Evolutionary conservation across 1,140 invertebrate species (phyloP).

Genomic region (Saxidomus purpurata): DNA sequence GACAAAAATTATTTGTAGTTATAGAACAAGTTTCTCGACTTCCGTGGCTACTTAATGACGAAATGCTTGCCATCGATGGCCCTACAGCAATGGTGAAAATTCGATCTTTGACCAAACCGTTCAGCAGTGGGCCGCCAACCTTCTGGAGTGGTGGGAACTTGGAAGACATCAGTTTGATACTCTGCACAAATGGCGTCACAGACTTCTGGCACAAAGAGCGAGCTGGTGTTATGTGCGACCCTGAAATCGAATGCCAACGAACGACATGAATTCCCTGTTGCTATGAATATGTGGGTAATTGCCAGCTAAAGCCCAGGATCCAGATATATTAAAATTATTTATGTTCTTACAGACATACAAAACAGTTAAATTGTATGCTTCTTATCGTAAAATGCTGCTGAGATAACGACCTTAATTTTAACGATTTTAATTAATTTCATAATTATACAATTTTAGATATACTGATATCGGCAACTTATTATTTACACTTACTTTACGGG

Average conservation of each 20-base stretch:
- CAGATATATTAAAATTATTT: too few species aligned
- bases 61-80: slow-evolving; percentile 66
- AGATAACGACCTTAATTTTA: too few species aligned
- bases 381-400: too few species aligned
- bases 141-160: slow-evolving; percentile 50
- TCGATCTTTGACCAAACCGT: slow-evolving; percentile 37
- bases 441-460: too few species aligned
- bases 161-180: slow-evolving; percentile 36
- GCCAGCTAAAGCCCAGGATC: too few species aligned
- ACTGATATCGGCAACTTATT: too few species aligned
- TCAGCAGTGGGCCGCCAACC: slow-evolving; percentile 54
- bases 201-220: slow-evolving; percentile 49
- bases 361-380: too few species aligned
- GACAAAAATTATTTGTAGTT: slow-evolving; percentile 84
- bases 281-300: too few species aligned
- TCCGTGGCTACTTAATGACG: slow-evolving; percentile 16
- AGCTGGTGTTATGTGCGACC: slow-evolving; percentile 68
- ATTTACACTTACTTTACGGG: neutral
- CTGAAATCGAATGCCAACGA: neutral
- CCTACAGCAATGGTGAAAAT: slow-evolving; percentile 61
- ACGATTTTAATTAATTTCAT: too few species aligned
- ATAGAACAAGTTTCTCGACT: slow-evolving; percentile 80
- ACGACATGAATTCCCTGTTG: too few species aligned
- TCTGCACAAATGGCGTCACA: slow-evolving; percentile 56
- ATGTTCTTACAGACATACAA: too few species aligned